Evolutionary conservation across 2,888 invertebrate species (phyloP), one percentile per base, ranked within the genome.

Genomic region (Frankliniella fusca): DNA sequence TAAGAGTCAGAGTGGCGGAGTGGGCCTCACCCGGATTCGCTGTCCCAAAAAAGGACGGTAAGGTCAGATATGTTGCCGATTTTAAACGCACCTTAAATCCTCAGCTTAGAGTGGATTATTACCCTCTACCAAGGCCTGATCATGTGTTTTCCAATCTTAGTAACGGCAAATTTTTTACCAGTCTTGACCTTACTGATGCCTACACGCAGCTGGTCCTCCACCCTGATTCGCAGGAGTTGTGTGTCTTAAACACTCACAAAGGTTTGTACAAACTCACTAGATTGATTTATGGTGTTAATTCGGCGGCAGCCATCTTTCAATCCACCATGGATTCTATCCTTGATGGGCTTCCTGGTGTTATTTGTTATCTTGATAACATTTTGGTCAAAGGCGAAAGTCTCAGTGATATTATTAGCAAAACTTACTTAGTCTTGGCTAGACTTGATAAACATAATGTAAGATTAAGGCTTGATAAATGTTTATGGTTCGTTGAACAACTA

Each of bases 171-270:
- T 76, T 83, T 12, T 85, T 85, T 82, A 84, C 84, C 15, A 84
- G 83, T 80, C 54, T 85, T 18, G 85, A 85, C 82, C 83, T 85
- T 28, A 81, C 84, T 12, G 83, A 85, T 70, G 84, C 84, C 18
- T 85, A 85, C 82, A 80, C 82, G 15, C 84, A 85, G 83, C 81
- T 85, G 80, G 81, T 82, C 49, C 80, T 84, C 80, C 82, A 83
- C 70, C 81, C 83, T 48, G 80, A 83, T 10, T 86, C 84, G n/a
- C 83, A 85, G 80, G 80, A 85, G 83, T 84, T 85, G 23, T 82
- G 85, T 38, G 85, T 85, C 28, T 84, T 86, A 18, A 86, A 86
- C 83, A 87, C 85, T 12, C 84, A 85, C 81, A 83, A 84, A 81
- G 86, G 86, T n/a, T 83, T 86, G 79, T 86, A 84, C 84, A 81